Evolutionary conservation across 2,797 vertebrate genomes (phyloP).

Genomic region (Mormyrops attenuatus): DNA sequence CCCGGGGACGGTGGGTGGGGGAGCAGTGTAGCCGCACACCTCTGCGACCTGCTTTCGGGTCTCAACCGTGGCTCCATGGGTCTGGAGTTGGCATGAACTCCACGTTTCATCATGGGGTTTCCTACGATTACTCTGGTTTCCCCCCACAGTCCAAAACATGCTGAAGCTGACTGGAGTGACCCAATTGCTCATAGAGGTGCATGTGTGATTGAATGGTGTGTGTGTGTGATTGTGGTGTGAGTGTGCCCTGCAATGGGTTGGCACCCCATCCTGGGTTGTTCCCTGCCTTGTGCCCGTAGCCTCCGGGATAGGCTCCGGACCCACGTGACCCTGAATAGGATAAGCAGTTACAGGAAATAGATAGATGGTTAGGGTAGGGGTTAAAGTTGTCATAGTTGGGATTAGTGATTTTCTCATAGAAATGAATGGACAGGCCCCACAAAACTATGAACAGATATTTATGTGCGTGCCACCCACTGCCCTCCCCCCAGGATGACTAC

Average conservation of each 20-base stretch:
- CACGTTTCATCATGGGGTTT: too few relatives aligned
- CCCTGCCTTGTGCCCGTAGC: not conserved
- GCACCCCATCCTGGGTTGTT: not conserved
- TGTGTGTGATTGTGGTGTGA: not conserved
- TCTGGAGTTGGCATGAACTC: too few relatives aligned
- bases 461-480: not conserved
- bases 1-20: too few relatives aligned
- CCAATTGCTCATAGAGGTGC: not conserved
- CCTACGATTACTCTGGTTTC: too few relatives aligned
- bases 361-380: not conserved
- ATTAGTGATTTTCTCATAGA: not conserved
- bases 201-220: too few relatives aligned
- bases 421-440: not conserved
- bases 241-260: not conserved
- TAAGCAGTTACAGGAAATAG: not conserved
- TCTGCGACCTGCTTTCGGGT: not conserved
- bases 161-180: not conserved
- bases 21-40: not conserved
- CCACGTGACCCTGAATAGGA: not conserved
- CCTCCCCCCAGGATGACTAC: constrained; percentile 76
- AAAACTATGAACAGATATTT: not conserved
- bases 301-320: not conserved
- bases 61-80: too few relatives aligned
- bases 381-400: not conserved
- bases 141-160: not conserved